Percentiles rank a stretch among this genome's conserved stretches.
phyloP scores from a whole-genome alignment of 1,140 invertebrate species.

The Drosophila kurseongensis region DNA sequence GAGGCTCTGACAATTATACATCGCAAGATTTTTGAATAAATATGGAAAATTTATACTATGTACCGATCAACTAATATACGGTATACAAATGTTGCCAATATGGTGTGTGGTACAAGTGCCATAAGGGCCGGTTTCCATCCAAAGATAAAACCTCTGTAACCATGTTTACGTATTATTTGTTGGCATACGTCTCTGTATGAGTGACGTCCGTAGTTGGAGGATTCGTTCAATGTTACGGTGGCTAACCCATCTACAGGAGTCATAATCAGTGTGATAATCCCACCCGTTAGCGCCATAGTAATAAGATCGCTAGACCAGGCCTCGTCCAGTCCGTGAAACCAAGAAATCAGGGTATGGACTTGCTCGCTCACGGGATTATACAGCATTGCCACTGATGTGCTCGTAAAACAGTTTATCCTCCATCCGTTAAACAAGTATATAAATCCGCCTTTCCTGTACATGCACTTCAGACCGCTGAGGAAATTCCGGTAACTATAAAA shows the following conservation, averaged over 20 bases:
- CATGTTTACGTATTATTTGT: slow-evolving; percentile 13
- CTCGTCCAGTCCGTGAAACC: neutral
- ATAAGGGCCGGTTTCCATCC: slow-evolving; percentile 22
- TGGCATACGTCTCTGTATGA: neutral
- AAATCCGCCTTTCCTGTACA: slow-evolving; percentile 23
- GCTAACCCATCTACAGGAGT: slow-evolving; percentile 28
- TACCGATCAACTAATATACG: neutral
- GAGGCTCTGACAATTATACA: slow-evolving; percentile 35
- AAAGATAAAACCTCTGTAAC: slow-evolving; percentile 26
- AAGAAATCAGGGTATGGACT: neutral
- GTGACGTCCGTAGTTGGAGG: neutral
- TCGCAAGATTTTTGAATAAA: slow-evolving; percentile 38
- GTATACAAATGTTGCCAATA: slow-evolving; percentile 6
- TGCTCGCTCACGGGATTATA: slow-evolving; percentile 6
- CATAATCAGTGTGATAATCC: slow-evolving; percentile 17
- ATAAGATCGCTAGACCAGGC: slow-evolving; percentile 8
- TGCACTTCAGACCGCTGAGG: slow-evolving; percentile 9
- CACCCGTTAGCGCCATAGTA: neutral
- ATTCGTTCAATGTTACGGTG: slow-evolving; percentile 11
- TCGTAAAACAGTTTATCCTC: slow-evolving; percentile 14
- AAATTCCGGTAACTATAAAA: slow-evolving; percentile 20
- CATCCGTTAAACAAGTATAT: slow-evolving; percentile 24
- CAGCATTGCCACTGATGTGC: slow-evolving; percentile 7
- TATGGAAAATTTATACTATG: neutral
- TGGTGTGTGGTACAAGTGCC: neutral